Percentiles rank a stretch among this genome's conserved stretches.
These are phyloP conservation scores for Mythimna impura DNA, from an alignment of 2,888 invertebrate genomes.

Conservation along the genomic window DNA sequence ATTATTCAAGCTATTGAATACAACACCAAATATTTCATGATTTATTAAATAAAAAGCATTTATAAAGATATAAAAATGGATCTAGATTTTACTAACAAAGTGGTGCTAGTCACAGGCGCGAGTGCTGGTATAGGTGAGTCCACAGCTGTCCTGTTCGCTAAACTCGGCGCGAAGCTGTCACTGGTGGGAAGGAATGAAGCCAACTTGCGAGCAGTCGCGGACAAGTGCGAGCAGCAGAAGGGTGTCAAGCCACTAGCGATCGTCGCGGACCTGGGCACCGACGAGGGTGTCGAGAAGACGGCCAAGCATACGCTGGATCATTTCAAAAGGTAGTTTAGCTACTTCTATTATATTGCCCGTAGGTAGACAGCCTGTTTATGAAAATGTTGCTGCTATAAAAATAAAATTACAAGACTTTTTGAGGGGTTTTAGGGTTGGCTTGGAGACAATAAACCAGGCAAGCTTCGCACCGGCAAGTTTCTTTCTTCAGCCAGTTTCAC, in stretches of 20 bases:
- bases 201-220: conserved; percentile 65
- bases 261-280: conserved; percentile 72
- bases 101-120: conserved; percentile 75
- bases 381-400: too few species aligned
- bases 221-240: conserved; percentile 61
- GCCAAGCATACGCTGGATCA: conserved; percentile 68
- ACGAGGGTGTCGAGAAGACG: conserved; percentile 69
- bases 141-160: conserved; percentile 68
- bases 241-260: conserved; percentile 67
- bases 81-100: conserved; percentile 68
- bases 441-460: too few species aligned
- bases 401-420: too few species aligned
- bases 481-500: too few species aligned
- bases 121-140: conserved; percentile 74
- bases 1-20: neutral
- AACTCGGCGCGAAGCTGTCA: conserved; percentile 68
- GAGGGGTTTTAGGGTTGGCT: too few species aligned
- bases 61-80: conserved; percentile 1
- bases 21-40: too few species aligned
- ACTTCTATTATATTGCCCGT: too few species aligned
- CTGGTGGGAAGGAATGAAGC: conserved; percentile 70
- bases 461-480: too few species aligned
- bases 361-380: too few species aligned
- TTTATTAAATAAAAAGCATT: neutral
- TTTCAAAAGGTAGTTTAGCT: conserved; percentile 59